A percentile compares a stretch with the other conserved stretches of the same genome.
phyloP scores from a whole-genome alignment of 2,888 invertebrate genomes.

The Abrostola triplasia region DNA sequence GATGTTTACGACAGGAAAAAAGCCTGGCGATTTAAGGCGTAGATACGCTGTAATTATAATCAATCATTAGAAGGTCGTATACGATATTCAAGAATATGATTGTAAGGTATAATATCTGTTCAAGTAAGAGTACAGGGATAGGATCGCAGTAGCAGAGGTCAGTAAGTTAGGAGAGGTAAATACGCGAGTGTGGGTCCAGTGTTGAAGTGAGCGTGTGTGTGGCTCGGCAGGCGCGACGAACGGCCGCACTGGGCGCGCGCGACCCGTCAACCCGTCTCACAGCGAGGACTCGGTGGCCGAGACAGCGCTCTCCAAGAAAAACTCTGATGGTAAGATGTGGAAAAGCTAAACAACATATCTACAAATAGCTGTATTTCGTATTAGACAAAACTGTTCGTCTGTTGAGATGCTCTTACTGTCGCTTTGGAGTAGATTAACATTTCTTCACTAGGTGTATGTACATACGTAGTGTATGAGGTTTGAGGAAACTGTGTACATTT shows the following conservation, averaged over 20 bases:
- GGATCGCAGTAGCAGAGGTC: slow-evolving; percentile 3
- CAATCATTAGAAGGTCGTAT: slow-evolving; percentile 20
- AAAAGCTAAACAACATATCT: slow-evolving; percentile 55
- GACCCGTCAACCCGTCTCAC: slow-evolving; percentile 90
- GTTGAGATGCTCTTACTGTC: slow-evolving; percentile 76
- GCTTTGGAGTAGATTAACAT: slow-evolving; percentile 73
- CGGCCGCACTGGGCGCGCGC: slow-evolving; percentile 79
- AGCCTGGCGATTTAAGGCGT: slow-evolving; percentile 41
- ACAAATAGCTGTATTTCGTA: slow-evolving; percentile 67
- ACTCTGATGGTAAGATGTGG: slow-evolving; percentile 93
- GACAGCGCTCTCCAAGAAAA: slow-evolving; percentile 93
- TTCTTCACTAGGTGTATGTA: slow-evolving; percentile 65
- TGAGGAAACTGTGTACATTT: slow-evolving; percentile 52
- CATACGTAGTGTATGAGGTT: slow-evolving; percentile 63
- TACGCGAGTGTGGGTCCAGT: slow-evolving; percentile 58
- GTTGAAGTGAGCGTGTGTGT: slow-evolving; percentile 83
- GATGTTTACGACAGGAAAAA: slow-evolving; percentile 54
- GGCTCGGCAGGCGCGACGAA: slow-evolving; percentile 85
- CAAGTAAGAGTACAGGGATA: slow-evolving; percentile 11
- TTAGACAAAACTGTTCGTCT: slow-evolving; percentile 71
- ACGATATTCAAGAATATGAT: slow-evolving; percentile 10
- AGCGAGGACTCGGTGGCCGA: slow-evolving; percentile 95
- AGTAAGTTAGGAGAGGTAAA: slow-evolving; percentile 30
- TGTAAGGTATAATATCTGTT: background rate
- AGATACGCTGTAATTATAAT: slow-evolving; percentile 35